Evolutionary conservation across 35 echinoderm and acorn worm genomes (phyloP), one percentile per base, ranked within the genome.

Genomic region (Lytechinus pictus): DNA sequence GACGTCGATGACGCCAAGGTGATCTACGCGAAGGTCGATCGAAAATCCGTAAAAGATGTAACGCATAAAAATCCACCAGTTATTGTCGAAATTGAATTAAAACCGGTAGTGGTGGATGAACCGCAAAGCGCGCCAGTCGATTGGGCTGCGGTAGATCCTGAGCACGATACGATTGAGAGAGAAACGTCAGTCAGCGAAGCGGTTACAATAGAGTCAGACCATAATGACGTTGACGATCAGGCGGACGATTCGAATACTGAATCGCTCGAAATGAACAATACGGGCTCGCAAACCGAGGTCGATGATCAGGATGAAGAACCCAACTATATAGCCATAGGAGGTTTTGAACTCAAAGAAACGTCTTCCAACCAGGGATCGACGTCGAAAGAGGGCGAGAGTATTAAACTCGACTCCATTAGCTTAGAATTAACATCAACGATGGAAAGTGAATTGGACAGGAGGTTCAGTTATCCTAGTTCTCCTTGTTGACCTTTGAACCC

Each of bases 21-120:
- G 52, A 89, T 89, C 52, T 89, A 89, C 87, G 87, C 87, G 24
- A 89, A 44, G 29, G 88, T 90, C 29, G 16, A 90, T 52, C 88
- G 88, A 33, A 90, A 90, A 90, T 12, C 88, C 16, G 27, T 33
- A 6, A 90, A 90, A 10, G 88, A 27, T 9, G 28, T 54, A 10
- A 90, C 88, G 16, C 19, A 79, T 79, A 79, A 79, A 79, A 79
- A n/a, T 24, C 66, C 66, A 52, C 88, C 88, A 8, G 27, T 29
- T 52, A 52, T 44, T 54, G 88, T 52, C 11, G 88, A 44, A 27
- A 54, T 90, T 3, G 29, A 90, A 90, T 33, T 54, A 27, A 28
- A 90, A 90, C 16, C 28, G 16, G 88, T 90, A 6, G 88, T 52
- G 16, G 88, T 90, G 3, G 88, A 90, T 0, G 88, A 90, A 33